These are phyloP conservation scores for Pseudomyrmex dendroicus DNA, from an alignment of 1,140 invertebrate genomes.

Conservation along the genomic window DNA sequence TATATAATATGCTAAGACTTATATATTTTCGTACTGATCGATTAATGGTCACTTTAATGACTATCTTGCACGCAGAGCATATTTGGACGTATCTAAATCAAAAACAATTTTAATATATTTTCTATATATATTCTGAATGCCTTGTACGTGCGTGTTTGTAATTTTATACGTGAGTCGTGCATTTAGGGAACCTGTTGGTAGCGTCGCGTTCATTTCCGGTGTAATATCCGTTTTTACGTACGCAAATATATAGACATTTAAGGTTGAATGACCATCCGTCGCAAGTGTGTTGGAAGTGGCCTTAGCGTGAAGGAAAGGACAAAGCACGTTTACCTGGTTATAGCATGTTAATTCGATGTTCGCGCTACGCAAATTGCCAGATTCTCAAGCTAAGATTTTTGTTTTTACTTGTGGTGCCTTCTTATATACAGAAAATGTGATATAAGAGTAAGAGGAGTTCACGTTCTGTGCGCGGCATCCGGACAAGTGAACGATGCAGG, in stretches of 20 bases:
- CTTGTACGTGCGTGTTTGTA: background rate
- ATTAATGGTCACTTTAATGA: background rate
- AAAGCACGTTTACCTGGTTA: slow-evolving; percentile 33
- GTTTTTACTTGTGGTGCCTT: slow-evolving; percentile 71
- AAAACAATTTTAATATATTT: slow-evolving; percentile 77
- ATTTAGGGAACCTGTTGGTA: slow-evolving; percentile 23
- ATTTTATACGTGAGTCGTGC: slow-evolving; percentile 2
- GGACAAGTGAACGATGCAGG: slow-evolving; percentile 42
- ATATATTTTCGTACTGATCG: slow-evolving; percentile 30
- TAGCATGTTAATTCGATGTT: slow-evolving; percentile 41
- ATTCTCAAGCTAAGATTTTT: slow-evolving; percentile 57
- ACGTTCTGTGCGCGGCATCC: slow-evolving; percentile 57
- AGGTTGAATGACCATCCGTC: slow-evolving; percentile 14
- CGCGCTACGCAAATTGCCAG: slow-evolving; percentile 3
- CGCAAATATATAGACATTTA: background rate
- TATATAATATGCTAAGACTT: no score
- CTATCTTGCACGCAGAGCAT: slow-evolving; percentile 9
- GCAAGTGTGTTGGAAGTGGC: background rate
- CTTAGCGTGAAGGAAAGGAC: slow-evolving; percentile 3
- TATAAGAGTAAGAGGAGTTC: slow-evolving; percentile 73
- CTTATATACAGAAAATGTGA: slow-evolving; percentile 76
- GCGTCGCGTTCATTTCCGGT: background rate
- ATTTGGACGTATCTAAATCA: slow-evolving; percentile 51
- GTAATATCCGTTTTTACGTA: slow-evolving; percentile 3
- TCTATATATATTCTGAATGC: slow-evolving; percentile 33